Evolutionary conservation across 2,888 invertebrate species (phyloP).

Genomic region (Nymphalis polychloros): DNA sequence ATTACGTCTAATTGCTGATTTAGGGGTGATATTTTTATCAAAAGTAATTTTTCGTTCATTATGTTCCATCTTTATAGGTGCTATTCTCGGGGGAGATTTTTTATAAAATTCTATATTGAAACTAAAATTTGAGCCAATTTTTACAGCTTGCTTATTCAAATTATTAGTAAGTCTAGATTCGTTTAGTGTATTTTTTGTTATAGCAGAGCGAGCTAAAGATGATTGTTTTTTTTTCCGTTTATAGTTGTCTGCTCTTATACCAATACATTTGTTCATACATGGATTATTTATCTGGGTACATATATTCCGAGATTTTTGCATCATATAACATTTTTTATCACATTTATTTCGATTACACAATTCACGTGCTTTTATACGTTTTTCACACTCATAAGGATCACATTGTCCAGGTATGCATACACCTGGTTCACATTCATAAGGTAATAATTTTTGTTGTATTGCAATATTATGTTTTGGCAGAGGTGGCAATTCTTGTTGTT

Average conservation of each 20-base stretch:
- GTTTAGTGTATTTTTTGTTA: conserved; percentile 27
- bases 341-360: conserved; percentile 43
- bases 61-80: background rate
- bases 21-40: conserved; percentile 24
- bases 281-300: conserved; percentile 16
- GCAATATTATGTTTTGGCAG: background rate
- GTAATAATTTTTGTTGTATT: conserved; percentile 35
- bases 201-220: conserved; percentile 8
- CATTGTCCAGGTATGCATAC: conserved; percentile 51
- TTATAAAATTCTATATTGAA: conserved; percentile 47
- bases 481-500: background rate
- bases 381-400: conserved; percentile 29
- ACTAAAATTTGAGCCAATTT: conserved; percentile 46
- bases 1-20: conserved; percentile 15
- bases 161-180: conserved; percentile 25
- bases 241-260: conserved; percentile 11
- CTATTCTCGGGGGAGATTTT: conserved; percentile 30
- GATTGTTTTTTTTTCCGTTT: conserved; percentile 18
- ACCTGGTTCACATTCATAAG: conserved; percentile 53
- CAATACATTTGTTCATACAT: conserved; percentile 23
- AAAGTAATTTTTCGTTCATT: conserved; percentile 9
- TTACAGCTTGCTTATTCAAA: conserved; percentile 40
- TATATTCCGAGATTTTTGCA: conserved; percentile 20
- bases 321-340: conserved; percentile 37
- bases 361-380: conserved; percentile 20